These are phyloP conservation scores for Heterohyrax brucei DNA, from an alignment of 2,797 vertebrate species.

Conservation along the genomic window DNA sequence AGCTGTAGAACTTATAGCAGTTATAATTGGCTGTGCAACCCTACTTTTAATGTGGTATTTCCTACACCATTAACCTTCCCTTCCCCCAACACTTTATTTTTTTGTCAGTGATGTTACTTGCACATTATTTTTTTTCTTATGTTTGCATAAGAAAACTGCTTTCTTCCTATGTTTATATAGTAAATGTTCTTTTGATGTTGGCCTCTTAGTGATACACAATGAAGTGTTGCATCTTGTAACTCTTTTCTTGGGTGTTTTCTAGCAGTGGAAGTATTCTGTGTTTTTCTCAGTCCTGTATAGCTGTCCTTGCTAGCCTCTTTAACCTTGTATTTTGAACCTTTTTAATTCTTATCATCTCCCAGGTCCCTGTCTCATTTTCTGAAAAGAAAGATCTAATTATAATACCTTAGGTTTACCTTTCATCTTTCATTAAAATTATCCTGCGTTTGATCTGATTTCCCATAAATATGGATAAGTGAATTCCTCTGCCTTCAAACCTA, in stretches of 20 bases:
- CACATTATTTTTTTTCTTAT: constrained; percentile 42
- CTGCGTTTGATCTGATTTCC: constrained; percentile 80
- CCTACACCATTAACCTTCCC: not conserved
- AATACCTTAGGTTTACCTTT: constrained; percentile 73
- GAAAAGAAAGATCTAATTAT: constrained; percentile 77
- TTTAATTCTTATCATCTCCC: constrained; percentile 50
- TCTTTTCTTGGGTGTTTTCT: constrained; percentile 77
- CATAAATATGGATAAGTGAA: constrained; percentile 82
- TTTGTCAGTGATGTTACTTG: constrained; percentile 33
- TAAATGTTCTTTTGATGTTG: constrained; percentile 12
- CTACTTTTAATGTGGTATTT: not conserved
- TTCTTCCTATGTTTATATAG: constrained; percentile 9
- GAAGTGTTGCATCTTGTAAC: constrained; percentile 33
- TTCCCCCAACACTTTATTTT: not conserved
- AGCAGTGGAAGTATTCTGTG: constrained; percentile 51
- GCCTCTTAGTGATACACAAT: not conserved
- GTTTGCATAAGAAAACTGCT: not conserved
- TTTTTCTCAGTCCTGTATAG: constrained; percentile 37
- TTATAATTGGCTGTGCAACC: too few species aligned
- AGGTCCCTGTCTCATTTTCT: constrained; percentile 83
- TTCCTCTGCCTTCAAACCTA: constrained; percentile 67
- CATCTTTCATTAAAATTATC: constrained; percentile 76
- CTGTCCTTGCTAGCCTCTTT: constrained; percentile 79
- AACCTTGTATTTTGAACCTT: constrained; percentile 80
- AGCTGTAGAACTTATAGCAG: too few species aligned